phyloP scores from a whole-genome alignment of 1,140 invertebrate species.

The Ptiloglossa arizonensis region DNA sequence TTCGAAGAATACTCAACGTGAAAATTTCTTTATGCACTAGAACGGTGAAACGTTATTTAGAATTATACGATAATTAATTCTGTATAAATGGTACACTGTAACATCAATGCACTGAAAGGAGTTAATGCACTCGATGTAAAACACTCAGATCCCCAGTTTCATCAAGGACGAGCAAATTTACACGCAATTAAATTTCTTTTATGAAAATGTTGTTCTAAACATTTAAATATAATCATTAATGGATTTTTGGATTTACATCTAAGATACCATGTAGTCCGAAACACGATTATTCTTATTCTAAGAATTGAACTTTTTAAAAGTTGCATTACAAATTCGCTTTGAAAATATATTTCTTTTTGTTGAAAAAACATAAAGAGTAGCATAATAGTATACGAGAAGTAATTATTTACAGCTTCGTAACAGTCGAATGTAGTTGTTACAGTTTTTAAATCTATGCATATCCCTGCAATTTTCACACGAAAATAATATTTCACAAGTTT shows the following conservation, averaged over 20 bases:
- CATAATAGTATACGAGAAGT: no score
- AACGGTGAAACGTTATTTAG: constrained; percentile 22
- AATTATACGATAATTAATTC: constrained; percentile 36
- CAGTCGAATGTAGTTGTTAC: no score
- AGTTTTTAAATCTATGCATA: no score
- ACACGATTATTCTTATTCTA: not conserved
- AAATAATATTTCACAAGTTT: no score
- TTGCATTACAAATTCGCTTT: no score
- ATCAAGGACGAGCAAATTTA: not conserved
- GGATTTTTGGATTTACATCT: not conserved
- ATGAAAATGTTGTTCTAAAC: not conserved
- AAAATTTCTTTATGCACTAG: not conserved
- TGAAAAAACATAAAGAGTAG: no score
- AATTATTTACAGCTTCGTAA: no score
- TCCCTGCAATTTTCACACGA: no score
- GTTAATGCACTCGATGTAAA: not conserved
- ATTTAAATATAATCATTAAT: not conserved
- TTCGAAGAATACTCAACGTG: not conserved
- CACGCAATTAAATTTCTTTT: not conserved
- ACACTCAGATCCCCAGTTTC: not conserved
- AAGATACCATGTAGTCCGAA: not conserved
- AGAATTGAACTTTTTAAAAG: no score
- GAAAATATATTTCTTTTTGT: no score
- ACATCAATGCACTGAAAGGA: not conserved
- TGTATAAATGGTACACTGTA: not conserved